Evolutionary conservation across 1,140 invertebrate species (phyloP), one percentile per base, ranked within the genome.

Genomic region (Drosophila funebris): DNA sequence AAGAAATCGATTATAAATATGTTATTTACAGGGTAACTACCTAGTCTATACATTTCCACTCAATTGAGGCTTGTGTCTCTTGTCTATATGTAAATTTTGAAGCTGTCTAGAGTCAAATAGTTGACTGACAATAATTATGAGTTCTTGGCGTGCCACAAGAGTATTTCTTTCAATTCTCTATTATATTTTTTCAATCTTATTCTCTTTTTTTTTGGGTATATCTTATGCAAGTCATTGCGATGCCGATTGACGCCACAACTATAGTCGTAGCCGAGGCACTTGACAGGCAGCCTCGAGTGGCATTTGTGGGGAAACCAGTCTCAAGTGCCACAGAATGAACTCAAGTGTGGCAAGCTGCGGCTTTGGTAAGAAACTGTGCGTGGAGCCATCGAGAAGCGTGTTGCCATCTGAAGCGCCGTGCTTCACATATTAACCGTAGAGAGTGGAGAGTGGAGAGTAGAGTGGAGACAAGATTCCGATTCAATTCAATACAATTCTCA

Each of bases 51-150:
- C 7, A 0, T 9, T 24, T 8, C 5, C 11, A 3, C 8, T 16
- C 1, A 11, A n/a, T n/a, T 4, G 9, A 6, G 4, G n/a, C 20
- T 20, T 0, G 43, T 13, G 46, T 29, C 5, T 24, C 27, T 52
- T 66, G 43, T 71, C 61, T 39, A 11, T 57, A 67, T 72, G 69
- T 52, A 72, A 67, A 72, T 72, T 72, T 67, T 67, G 44, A 53
- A 37, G 44, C 58, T 13, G 44, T 39, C 44, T 14, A 11, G 33
- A 66, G 20, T 57, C 37, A 29, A 70, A 70, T 76, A 76, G 71
- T 87, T 87, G 83, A 88, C 78, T 87, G 83, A 83, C 83, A 78
- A 87, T 87, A 87, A 87, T 87, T 87, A 87, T 87, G 82, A 81
- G 68, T 85, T 87, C 83, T 85, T 82, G 78, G 76, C 67, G 82